Conservation (phyloP, 2,888 invertebrate genomes). For the Platycnemis pennipes region DNA sequence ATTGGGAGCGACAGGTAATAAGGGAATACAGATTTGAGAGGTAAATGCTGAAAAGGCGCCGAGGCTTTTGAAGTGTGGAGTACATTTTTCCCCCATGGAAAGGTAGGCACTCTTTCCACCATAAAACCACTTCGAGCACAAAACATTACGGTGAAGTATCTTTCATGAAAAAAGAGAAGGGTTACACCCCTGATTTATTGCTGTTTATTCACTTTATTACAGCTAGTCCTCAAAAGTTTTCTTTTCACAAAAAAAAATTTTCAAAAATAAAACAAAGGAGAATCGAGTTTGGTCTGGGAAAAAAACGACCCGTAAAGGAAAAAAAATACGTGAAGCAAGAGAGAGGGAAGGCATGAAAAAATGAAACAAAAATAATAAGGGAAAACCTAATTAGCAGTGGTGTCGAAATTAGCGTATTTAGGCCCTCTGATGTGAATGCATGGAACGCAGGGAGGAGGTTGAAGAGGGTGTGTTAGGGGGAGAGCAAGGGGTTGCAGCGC, state of each 20-base stretch:
- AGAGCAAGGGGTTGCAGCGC: not conserved
- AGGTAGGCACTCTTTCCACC: not conserved
- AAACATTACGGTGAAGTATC: not conserved
- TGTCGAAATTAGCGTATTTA: slow-evolving; percentile 54
- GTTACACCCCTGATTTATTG: not conserved
- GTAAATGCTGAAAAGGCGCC: not conserved
- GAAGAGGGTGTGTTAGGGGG: not conserved
- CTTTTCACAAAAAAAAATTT: not conserved
- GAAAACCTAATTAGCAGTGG: slow-evolving; percentile 50
- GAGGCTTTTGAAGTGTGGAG: not conserved
- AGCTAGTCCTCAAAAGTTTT: not conserved
- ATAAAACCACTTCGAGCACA: not conserved
- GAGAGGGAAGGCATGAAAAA: slow-evolving; percentile 17
- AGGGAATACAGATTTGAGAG: not conserved
- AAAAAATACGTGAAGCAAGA: not conserved
- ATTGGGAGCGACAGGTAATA: not conserved
- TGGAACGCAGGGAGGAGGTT: not conserved
- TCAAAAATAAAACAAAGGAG: not conserved
- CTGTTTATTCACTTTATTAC: slow-evolving; percentile 7
- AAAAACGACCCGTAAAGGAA: not conserved
- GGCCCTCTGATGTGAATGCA: slow-evolving; percentile 30
- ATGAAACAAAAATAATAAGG: slow-evolving; percentile 1
- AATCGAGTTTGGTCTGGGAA: not conserved
- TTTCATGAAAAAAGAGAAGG: not conserved
- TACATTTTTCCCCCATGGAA: not conserved